Base-by-base conservation (phyloP, 2,113 vertebrate genomes). In the Bolborhynchus lineola region DNA sequence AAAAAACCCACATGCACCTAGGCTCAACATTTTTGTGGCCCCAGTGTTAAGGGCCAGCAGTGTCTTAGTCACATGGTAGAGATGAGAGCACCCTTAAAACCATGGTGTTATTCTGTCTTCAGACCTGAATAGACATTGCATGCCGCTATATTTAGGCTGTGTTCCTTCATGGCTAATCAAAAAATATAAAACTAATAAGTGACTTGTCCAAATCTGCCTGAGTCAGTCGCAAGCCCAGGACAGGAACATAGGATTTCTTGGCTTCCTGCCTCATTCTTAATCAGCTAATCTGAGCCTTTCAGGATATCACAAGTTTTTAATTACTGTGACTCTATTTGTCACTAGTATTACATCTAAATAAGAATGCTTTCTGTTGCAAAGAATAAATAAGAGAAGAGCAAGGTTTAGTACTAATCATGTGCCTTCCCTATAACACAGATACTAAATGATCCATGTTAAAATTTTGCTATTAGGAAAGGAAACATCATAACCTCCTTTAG, bases 131-230 rank as follows among this genome's bases (percentile, higher is more conserved):
- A 44, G 52, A 21, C 9, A 7, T 2, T 31, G 14, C 17, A 8
- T 16, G 9, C 29, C 7, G 1, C 52, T 9, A 0, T 2, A 2
- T 0, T 2, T 2, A 13, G 52, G 33, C 33, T 64, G 15, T 23
- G 29, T 1, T 70, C n/a, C 53, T n/a, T 18, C 23, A 1, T 0
- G 31, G 29, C 17, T 47, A 37, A 14, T 44, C 16, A 57, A 24
- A 92, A 92, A 46, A 41, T 24, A 6, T 28, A 15, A 68, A 85
- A 64, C 9, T 41, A 1, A 10, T 47, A 29, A 70, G 63, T 23
- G 47, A 8, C 50, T 71, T 78, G 21, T 42, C 52, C 10, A 55
- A 65, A 53, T 76, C 14, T 2, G 1, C 11, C 8, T 20, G 33
- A 72, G 28, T 63, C 50, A 9, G 35, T 50, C 28, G 13, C 35